Evolutionary conservation across 1,140 invertebrate species (phyloP), one percentile per base, ranked within the genome.

Genomic region (Aradophagus sp.): DNA sequence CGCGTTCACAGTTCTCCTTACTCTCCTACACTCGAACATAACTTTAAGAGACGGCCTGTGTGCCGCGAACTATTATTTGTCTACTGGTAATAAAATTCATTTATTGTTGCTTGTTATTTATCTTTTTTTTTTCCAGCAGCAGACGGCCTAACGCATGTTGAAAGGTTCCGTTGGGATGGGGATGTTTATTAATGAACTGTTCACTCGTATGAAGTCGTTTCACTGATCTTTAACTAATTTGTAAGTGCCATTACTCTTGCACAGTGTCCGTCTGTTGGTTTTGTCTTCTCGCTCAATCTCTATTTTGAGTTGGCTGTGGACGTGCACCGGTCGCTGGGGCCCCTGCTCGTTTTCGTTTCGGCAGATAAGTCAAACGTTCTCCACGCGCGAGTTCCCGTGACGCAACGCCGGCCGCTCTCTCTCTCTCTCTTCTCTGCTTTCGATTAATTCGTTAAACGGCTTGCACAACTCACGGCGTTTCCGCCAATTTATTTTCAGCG

Each of bases 371-470:
- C 66, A 68, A 69, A 69, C 61, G 71, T 69, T 68, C 59, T 63
- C 59, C 71, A 55, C 66, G 72, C 66, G 61, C 61, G 31, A 61
- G 27, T 48, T 55, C 38, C 48, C 65, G 61, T 69, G 61, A 74
- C 72, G 71, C 58, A 69, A 56, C 66, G 59, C 47, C 59, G 61
- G 53, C 71, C 36, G 38, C 36, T 38, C 71, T 53, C 35, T 42
- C 8, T 56, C 42, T 50, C 38, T 34, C 36, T 70, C 61, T 36
- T 42, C 8, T 56, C 42, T 50, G 45, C 38, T 42, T 70, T 65
- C 71, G 71, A 69, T 73, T 73, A 73, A 69, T 65, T 69, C 55
- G 65, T 73, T 73, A 69, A 61, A 47, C 66, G 58, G 55, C 61
- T 69, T 55, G 59, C 56, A 59, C 61, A 59, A 65, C 53, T 65